Conservation (phyloP, 2,888 invertebrate genomes). For the Microdon myrmicae region DNA sequence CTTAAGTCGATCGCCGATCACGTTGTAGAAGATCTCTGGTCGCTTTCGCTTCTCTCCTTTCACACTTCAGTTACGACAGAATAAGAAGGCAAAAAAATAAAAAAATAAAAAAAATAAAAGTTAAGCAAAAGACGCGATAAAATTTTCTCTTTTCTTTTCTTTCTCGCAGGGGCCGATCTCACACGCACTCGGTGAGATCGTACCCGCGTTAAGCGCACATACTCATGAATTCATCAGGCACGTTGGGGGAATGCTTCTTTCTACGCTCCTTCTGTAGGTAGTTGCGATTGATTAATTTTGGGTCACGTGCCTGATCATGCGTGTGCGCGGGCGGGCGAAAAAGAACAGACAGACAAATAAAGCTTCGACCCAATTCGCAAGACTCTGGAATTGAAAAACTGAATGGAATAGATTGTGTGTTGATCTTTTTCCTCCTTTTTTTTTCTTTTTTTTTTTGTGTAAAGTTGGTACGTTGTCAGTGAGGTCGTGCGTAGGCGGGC, state of each 20-base stretch:
- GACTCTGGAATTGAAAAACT: slow-evolving; percentile 18
- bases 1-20: too few species aligned
- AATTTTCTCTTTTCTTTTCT: slow-evolving; percentile 3
- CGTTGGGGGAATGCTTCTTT: too few species aligned
- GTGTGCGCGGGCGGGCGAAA: slow-evolving; percentile 1
- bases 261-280: slow-evolving; percentile 2
- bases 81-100: too few species aligned
- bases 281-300: slow-evolving; percentile 33
- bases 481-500: neutral
- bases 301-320: slow-evolving; percentile 36
- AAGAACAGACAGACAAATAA: slow-evolving; percentile 3
- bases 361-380: slow-evolving; percentile 34
- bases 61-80: too few species aligned
- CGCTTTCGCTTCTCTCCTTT: too few species aligned
- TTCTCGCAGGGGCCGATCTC: neutral
- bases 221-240: too few species aligned
- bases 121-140: too few species aligned
- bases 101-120: too few species aligned
- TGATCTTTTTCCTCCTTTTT: slow-evolving; percentile 2
- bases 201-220: too few species aligned
- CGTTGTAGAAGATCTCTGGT: too few species aligned
- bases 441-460: neutral
- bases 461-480: neutral
- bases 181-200: slow-evolving; percentile 25
- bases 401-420: slow-evolving; percentile 2